phyloP scores from a whole-genome alignment of 2,797 vertebrate species.

The Dermochelys coriacea region DNA sequence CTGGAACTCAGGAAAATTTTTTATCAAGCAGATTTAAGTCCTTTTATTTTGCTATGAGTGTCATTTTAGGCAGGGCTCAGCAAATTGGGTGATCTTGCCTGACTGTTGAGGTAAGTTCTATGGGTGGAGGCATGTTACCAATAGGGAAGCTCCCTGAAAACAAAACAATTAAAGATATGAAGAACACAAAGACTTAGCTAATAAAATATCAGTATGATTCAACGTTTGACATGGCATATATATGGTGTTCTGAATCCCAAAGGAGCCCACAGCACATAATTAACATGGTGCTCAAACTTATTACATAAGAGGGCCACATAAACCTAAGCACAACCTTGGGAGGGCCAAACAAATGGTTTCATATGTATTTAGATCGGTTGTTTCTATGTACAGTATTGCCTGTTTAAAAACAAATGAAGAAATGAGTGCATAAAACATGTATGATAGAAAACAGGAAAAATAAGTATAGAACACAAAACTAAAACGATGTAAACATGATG shows the following conservation, averaged over 20 bases:
- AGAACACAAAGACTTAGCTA: background rate
- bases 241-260: background rate
- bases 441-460: too few relatives aligned
- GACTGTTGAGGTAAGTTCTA: background rate
- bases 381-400: too few relatives aligned
- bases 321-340: too few relatives aligned
- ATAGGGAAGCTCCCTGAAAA: background rate
- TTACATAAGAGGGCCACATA: too few relatives aligned
- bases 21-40: background rate
- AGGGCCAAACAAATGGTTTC: too few relatives aligned
- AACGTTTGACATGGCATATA: background rate
- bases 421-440: too few relatives aligned
- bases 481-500: too few relatives aligned
- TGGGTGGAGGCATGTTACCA: background rate
- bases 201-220: background rate
- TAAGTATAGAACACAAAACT: too few relatives aligned
- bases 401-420: too few relatives aligned
- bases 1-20: background rate
- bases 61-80: background rate
- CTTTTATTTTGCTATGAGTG: background rate
- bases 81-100: rapidly evolving
- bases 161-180: background rate
- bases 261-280: background rate
- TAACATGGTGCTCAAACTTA: background rate
- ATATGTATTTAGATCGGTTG: too few relatives aligned